Base-by-base conservation (phyloP, 2,888 invertebrate genomes). In the Pachymerium ferrugineum region DNA sequence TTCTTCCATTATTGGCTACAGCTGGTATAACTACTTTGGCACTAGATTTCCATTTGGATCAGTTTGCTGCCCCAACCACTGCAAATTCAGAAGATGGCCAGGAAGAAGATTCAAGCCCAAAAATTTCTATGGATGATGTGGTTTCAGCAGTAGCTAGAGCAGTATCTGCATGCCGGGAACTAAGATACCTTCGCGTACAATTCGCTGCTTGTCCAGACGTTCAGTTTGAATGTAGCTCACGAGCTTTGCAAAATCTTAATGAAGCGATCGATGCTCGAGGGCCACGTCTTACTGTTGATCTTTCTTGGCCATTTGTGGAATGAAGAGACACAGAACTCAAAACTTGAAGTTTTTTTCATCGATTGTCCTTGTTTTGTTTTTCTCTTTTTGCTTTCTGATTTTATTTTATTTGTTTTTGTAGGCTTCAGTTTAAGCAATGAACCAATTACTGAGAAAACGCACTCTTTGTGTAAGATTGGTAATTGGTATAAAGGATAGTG, bases 241-340 rank as follows among this genome's bases (percentile, higher is more conserved):
- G 72, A 6, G 72, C 72, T 10, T 25, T 72, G 6, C 72, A 72
- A 16, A 47, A 22, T 19, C 38, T 72, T 5, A 72, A 72, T 42
- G 72, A 72, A 38, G 72, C 72, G 10, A 72, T 72, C 16, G 72
- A 72, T 25, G 72, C 72, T 42, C 38, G 72, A 6, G 72, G 72
- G 25, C 72, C 72, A 10, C 38, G 72, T 12, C 72, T 72, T 38
- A 72, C 72, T 25, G 72, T 72, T 3, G 72, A 72, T 28, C 47
- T 72, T 25, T 72, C 72, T 22, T 72, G 72, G 72, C 72, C 72
- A 12, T 72, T 72, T 47, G 72, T 72, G 42, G 72, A 72, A 47
- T 72, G 25, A 30, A 68, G 68, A 68, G 68, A 47, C 47, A 19
- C 47, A 47, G 47, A 47, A 47, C 47, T 22, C 47, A 47, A 47